Evolutionary conservation across 2,888 invertebrate genomes (phyloP).

Genomic region (Scaptomyza flava): DNA sequence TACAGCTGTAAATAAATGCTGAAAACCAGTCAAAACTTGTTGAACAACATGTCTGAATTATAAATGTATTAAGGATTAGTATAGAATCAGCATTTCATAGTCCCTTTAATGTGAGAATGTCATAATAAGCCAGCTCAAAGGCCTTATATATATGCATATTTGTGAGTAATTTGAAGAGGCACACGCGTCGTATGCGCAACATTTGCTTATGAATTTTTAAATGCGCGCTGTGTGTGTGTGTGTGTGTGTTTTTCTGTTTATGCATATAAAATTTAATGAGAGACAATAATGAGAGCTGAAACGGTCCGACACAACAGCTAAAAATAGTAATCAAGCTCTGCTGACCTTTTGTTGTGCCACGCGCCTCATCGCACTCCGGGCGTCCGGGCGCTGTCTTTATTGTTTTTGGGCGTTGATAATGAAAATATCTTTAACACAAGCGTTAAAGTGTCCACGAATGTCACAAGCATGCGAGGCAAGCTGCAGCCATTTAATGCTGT

Average conservation of each 20-base stretch:
- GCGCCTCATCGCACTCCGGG: background rate
- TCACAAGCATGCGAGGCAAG: conserved; percentile 14
- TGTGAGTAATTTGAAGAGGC: conserved; percentile 1
- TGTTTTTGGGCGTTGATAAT: conserved; percentile 31
- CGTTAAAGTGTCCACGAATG: conserved; percentile 22
- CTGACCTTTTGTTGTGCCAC: conserved; percentile 27
- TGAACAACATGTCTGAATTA: background rate
- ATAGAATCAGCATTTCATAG: background rate
- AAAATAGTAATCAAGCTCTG: conserved; percentile 58
- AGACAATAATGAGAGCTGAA: conserved; percentile 63
- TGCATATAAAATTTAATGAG: conserved; percentile 73
- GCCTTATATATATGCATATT: background rate
- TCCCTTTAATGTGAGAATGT: background rate
- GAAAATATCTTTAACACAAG: conserved; percentile 36
- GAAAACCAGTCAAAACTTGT: background rate
- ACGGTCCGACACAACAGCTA: conserved; percentile 36
- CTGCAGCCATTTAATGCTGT: conserved; percentile 43
- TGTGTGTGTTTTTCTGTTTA: conserved; percentile 38
- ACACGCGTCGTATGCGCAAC: conserved; percentile 57
- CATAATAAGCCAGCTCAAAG: background rate
- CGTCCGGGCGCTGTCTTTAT: conserved; percentile 22
- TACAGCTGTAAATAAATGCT: background rate
- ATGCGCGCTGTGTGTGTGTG: conserved; percentile 25
- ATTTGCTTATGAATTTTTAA: conserved; percentile 67
- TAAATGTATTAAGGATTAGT: background rate